Base-by-base conservation (phyloP, 2,797 vertebrate species). In the Macropus fuliginosus region DNA sequence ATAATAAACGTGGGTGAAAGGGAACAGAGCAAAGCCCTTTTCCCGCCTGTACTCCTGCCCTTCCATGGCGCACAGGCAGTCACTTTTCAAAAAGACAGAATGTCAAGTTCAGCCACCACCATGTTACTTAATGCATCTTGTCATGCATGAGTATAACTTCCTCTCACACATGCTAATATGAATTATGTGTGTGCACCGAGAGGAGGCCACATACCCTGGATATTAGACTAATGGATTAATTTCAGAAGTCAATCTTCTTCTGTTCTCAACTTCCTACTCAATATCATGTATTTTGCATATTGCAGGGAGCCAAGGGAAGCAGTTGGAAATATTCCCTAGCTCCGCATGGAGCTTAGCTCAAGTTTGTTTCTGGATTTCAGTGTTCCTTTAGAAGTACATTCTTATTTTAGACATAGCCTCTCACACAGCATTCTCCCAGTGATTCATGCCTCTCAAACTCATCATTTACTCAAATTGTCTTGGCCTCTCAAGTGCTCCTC, bases 161-260 rank as follows among this genome's bases (percentile, higher is more conserved):
- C 18, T 94, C 55, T 54, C 52, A 66, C 40, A 95, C 56, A 95
- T 95, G 87, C 10, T 95, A 91, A 91, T 94, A 93, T 66, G 94
- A 97, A 94, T 94, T 95, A 96, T 55, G 55, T 92, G 91, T 94
- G 62, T 97, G 59, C n/a, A 92, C 52, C 96, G 62, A 96, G 96
- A 97, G 50, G 56, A 95, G 96, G 96, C 93, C 96, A 55, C 87
- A 95, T 91, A 93, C 81, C n/a, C 91, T 89, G n/a, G 90, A 91
- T 96, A 97, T 94, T 97, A 96, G 50, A 91, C 55, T 94, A 97
- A 96, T 93, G 40, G 97, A 94, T 96, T 95, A 95, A 95, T 95
- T 97, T 95, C 95, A 57, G 40, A 97, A 93, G 11, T 56, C 91
- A 59, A 11, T 56, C 24, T 93, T 31, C 57, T 92, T n/a, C 93